Conservation (phyloP, 2,797 vertebrate species). For the Pipistrellus kuhlii region DNA sequence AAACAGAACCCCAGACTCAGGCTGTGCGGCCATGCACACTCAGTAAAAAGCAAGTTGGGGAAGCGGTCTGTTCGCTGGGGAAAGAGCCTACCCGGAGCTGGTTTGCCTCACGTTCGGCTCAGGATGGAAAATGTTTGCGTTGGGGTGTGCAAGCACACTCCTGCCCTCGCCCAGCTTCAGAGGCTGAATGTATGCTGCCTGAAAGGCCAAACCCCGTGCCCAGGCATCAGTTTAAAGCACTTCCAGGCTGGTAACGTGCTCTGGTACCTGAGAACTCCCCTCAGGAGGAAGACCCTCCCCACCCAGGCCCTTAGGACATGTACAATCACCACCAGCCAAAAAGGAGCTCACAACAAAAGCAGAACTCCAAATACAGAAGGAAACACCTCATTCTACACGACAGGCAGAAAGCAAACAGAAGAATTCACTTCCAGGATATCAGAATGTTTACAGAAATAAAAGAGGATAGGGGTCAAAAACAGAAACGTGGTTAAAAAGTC, state of each 20-base stretch:
- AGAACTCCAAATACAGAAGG: not conserved
- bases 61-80: not conserved
- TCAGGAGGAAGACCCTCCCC: not conserved
- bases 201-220: not conserved
- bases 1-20: not conserved
- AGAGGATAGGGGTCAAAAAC: not conserved
- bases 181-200: not conserved
- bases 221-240: not conserved
- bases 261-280: not conserved
- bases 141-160: not conserved
- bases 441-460: not conserved
- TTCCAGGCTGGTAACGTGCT: not conserved
- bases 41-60: not conserved
- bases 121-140: not conserved
- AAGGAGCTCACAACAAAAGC: not conserved
- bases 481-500: constrained; percentile 35
- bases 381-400: not conserved
- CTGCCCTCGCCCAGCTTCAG: not conserved
- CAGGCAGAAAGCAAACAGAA: not conserved
- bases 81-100: not conserved
- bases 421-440: not conserved
- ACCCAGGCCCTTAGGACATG: not conserved
- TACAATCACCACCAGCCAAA: not conserved
- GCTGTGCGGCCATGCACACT: accelerated
- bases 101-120: not conserved